A percentile compares a stretch with the other conserved stretches of the same genome.
These are phyloP conservation scores for Aquatica leii DNA, from an alignment of 2,888 invertebrate genomes.

Conservation along the genomic window DNA sequence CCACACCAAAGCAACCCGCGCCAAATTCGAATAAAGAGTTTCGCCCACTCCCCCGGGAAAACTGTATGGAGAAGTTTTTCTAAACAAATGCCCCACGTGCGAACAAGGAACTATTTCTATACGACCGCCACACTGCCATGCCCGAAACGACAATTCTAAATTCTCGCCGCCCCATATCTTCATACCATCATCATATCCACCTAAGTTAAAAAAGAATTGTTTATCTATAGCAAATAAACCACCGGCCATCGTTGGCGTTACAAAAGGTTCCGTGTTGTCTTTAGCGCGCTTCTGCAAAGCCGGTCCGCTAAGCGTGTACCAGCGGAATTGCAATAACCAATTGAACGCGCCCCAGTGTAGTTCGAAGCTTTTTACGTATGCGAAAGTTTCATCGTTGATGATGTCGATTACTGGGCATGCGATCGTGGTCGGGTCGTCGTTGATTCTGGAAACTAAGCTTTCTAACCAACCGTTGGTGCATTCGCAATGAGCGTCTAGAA, in stretches of 20 bases:
- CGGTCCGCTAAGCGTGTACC: constrained; percentile 78
- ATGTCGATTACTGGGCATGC: constrained; percentile 92
- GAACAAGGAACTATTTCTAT: constrained; percentile 93
- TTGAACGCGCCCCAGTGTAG: constrained; percentile 98
- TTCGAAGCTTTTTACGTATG: constrained; percentile 93
- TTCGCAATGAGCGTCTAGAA: constrained; percentile 95
- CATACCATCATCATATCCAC: constrained; percentile 76
- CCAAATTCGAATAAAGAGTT: constrained; percentile 89
- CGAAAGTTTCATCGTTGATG: constrained; percentile 94
- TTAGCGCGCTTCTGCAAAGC: constrained; percentile 69
- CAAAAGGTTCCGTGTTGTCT: constrained; percentile 73
- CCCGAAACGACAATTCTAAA: constrained; percentile 93
- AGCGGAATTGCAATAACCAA: constrained; percentile 92
- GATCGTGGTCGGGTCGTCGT: constrained; percentile 69
- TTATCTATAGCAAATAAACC: constrained; percentile 90
- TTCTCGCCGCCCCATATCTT: constrained; percentile 99
- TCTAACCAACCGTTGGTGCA: constrained; percentile 78
- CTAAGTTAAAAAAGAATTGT: constrained; percentile 86
- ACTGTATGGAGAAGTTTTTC: constrained; percentile 92
- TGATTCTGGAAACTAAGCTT: constrained; percentile 65
- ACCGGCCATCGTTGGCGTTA: constrained; percentile 93
- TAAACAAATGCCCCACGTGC: constrained; percentile 92
- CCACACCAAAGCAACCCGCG: constrained; percentile 95
- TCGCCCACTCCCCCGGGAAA: constrained; percentile 92
- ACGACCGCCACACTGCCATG: constrained; percentile 94